Base-by-base conservation (phyloP, 2,797 vertebrate genomes). In the Chaetodon trifasciatus region DNA sequence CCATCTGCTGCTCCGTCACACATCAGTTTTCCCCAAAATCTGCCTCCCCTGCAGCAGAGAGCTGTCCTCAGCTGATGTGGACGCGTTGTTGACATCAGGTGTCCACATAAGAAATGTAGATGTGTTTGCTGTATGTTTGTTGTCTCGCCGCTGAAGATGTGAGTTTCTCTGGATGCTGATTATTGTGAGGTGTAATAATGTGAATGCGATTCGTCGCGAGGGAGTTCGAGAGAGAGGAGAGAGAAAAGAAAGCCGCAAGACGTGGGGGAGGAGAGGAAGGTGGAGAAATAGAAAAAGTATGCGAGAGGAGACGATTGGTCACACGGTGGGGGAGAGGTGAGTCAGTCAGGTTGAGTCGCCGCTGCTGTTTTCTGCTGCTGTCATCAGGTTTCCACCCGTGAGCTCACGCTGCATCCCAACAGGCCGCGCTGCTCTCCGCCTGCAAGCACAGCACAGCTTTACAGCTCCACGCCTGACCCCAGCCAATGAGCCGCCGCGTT, bases 81-180 rank as follows among this genome's bases (percentile, higher is more conserved):
- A 5, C 6, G 35, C 6, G 44, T 78, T 60, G 40, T 28, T 46
- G 21, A 57, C 46, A 73, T 0, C 35, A 61, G 42, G 11, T 10
- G 2, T 56, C 68, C 6, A 17, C 40, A n/a, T 7, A 16, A 46
- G 57, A 21, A 1, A 8, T 3, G 4, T 8, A 23, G 35, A 66
- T 24, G 55, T 44, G 40, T 57, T 49, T n/a, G 47, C 53, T 8
- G 21, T 71, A 9, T n/a, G n/a, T n/a, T 68, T 39, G 8, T 76
- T 63, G n/a, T 10, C 49, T 71, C 64, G 6, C 7, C 2, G 57
- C 60, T 69, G 73, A 16, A 37, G 47, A 58, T 62, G 72, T 53
- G 75, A 57, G 42, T 79, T 70, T 76, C 78, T 82, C 28, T 74
- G 79, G 68, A 70, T 40, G 72, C 57, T 80, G 50, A 69, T 83